phyloP scores from a whole-genome alignment of 2,888 invertebrate genomes.

The Eueremaeus valkanovi region DNA sequence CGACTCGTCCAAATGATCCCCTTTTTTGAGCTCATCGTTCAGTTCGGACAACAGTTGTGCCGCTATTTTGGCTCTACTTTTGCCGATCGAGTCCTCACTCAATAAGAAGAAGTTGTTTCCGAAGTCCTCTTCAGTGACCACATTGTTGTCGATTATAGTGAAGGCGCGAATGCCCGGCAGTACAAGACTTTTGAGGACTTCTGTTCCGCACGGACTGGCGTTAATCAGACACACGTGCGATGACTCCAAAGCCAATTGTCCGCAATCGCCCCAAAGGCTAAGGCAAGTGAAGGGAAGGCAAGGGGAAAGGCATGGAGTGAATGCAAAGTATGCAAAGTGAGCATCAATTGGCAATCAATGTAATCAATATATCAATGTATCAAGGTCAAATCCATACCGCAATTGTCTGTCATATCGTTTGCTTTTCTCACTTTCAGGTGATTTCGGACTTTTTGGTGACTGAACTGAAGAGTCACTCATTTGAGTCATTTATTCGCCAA shows the following conservation, averaged over 20 bases:
- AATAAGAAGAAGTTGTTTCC: conserved; percentile 95
- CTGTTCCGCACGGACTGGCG: conserved; percentile 88
- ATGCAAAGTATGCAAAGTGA: too few species aligned
- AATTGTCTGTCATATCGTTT: conserved; percentile 78
- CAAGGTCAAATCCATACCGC: conserved; percentile 53
- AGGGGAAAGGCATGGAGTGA: conserved; percentile 5
- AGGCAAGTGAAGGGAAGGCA: too few species aligned
- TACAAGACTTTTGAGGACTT: conserved; percentile 88
- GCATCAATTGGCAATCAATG: conserved; percentile 43
- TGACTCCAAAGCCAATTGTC: conserved; percentile 80
- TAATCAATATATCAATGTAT: too few species aligned
- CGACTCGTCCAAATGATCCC: conserved; percentile 81
- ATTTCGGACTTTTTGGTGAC: conserved; percentile 62
- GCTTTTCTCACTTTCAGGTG: conserved; percentile 68
- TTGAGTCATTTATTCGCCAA: background rate
- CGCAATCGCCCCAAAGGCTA: conserved; percentile 99
- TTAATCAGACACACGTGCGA: conserved; percentile 90
- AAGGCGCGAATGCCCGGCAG: conserved; percentile 85
- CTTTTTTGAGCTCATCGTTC: conserved; percentile 79
- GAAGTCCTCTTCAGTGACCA: conserved; percentile 82
- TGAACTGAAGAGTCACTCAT: background rate
- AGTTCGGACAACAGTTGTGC: conserved; percentile 78
- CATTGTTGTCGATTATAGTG: conserved; percentile 85
- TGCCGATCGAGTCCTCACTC: conserved; percentile 63
- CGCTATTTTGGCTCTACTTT: conserved; percentile 76